A percentile compares a stretch with the other conserved stretches of the same genome.
Conservation (phyloP, 30 jellyfish, hydroid and myxozoan genomes). For the Haliclystus octoradiatus region DNA sequence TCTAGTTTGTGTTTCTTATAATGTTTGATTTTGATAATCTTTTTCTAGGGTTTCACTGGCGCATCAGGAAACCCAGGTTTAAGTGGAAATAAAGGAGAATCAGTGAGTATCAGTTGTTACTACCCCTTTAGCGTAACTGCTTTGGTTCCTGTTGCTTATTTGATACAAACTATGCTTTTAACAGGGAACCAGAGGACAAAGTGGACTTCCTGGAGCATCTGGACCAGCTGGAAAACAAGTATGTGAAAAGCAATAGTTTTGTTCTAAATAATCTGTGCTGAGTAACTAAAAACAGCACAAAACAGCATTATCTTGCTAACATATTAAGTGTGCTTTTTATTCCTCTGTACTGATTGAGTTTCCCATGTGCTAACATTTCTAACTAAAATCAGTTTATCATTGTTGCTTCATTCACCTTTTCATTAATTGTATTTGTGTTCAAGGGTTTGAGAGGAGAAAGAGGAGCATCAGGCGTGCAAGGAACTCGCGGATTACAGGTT, state of each 20-base stretch:
- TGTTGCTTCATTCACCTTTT: background rate
- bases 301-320: too few species aligned
- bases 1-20: background rate
- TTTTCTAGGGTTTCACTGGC: background rate
- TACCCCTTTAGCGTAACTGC: too few species aligned
- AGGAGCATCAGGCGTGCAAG: conserved; percentile 35
- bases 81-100: background rate
- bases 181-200: conserved; percentile 10
- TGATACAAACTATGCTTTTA: background rate
- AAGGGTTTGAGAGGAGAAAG: conserved; percentile 21
- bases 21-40: background rate
- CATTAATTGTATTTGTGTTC: background rate
- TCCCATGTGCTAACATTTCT: background rate
- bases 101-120: too few species aligned
- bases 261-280: too few species aligned
- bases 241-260: background rate
- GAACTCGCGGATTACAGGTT: conserved; percentile 39
- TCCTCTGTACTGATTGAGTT: too few species aligned
- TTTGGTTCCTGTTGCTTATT: background rate
- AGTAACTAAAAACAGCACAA: too few species aligned
- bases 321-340: too few species aligned
- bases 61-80: background rate
- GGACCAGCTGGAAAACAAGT: conserved; percentile 58
- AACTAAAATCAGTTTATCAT: conserved; percentile 3
- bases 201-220: conserved; percentile 53